phyloP scores from a whole-genome alignment of 2,888 invertebrate genomes.

The Julus scanicus region DNA sequence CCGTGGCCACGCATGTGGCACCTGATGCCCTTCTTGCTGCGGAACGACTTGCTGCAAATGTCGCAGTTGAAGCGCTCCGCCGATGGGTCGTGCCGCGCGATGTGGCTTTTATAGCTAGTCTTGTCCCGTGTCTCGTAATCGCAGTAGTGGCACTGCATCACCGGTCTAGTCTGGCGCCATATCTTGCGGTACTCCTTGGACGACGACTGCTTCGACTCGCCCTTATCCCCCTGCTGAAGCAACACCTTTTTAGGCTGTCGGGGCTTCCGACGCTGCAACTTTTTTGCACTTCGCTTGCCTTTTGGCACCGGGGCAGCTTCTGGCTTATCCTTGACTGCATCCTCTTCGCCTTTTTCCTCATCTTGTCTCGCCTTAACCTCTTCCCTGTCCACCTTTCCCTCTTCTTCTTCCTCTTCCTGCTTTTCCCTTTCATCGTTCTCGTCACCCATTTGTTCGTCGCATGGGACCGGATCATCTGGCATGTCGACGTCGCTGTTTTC shows the following conservation, averaged over 20 bases:
- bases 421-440: background rate
- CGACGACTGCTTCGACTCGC: background rate
- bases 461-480: background rate
- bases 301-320: background rate
- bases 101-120: conserved; percentile 52
- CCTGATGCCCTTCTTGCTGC: conserved; percentile 59
- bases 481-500: conserved; percentile 24
- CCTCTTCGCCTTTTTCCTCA: background rate
- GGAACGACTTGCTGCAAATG: conserved; percentile 60
- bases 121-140: conserved; percentile 50
- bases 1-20: conserved; percentile 57
- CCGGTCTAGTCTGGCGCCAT: conserved; percentile 49
- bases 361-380: background rate
- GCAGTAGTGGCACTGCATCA: conserved; percentile 46
- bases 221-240: background rate
- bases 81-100: conserved; percentile 52
- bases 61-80: conserved; percentile 58
- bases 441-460: background rate
- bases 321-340: background rate
- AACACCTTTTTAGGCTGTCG: background rate
- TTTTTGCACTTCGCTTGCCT: background rate
- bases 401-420: background rate
- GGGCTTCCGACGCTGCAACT: background rate
- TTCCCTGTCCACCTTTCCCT: background rate
- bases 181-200: conserved; percentile 48